These are phyloP conservation scores for Tympanuchus pallidicinctus DNA, from an alignment of 2,113 vertebrate species.

Conservation along the genomic window DNA sequence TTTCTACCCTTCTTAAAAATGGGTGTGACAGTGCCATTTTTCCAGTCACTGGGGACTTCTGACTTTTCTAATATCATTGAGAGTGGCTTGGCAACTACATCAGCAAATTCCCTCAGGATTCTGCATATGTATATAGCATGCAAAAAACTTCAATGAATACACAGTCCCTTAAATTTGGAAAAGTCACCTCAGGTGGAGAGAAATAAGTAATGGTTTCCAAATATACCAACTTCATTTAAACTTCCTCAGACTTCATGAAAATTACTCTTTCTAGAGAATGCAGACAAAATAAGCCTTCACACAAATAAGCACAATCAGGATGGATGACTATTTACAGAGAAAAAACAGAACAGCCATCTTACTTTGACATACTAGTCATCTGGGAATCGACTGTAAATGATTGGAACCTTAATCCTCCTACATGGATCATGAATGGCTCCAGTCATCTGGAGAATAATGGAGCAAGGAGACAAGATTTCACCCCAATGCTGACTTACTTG, in stretches of 20 bases:
- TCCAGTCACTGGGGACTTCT: too few relatives aligned
- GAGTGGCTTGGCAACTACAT: too few relatives aligned
- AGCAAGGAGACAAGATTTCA: not conserved
- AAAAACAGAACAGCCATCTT: not conserved
- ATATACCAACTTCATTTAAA: not conserved
- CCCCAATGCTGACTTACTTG: accelerated
- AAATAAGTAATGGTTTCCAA: not conserved
- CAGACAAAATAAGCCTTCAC: not conserved
- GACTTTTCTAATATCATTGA: too few relatives aligned
- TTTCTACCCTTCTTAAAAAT: too few relatives aligned
- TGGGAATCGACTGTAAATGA: not conserved
- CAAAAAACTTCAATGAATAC: not conserved
- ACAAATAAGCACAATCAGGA: not conserved
- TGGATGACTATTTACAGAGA: not conserved
- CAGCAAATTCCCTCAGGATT: too few relatives aligned
- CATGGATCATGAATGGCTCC: not conserved
- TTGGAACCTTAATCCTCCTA: not conserved
- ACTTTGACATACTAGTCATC: not conserved
- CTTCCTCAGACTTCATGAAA: not conserved
- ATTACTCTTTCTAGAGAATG: not conserved
- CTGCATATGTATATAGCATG: not conserved
- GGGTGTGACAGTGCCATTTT: too few relatives aligned
- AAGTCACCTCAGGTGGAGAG: not conserved
- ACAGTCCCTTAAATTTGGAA: not conserved
- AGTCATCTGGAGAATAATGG: not conserved